Percentiles rank a stretch among this genome's conserved stretches.
phyloP scores from a whole-genome alignment of 2,888 invertebrate genomes.

The Drosophila flavopinicola region DNA sequence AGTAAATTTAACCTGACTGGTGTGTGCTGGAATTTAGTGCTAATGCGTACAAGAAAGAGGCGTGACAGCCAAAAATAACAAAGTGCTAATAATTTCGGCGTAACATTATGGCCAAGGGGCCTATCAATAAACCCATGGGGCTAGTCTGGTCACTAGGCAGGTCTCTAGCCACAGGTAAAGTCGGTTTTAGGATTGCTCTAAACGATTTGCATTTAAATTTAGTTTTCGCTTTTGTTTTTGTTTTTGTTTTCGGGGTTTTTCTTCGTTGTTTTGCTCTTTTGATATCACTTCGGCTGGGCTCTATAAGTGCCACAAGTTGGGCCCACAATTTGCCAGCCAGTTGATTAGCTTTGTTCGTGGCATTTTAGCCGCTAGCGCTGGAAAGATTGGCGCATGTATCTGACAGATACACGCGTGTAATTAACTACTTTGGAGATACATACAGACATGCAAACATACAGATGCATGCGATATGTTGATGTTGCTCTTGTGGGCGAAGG shows the following conservation, averaged over 20 bases:
- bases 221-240: neutral
- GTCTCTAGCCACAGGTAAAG: slow-evolving; percentile 8
- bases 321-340: slow-evolving; percentile 33
- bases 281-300: slow-evolving; percentile 33
- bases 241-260: slow-evolving; percentile 17
- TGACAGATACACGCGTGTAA: slow-evolving; percentile 60
- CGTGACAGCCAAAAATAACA: slow-evolving; percentile 70
- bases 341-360: slow-evolving; percentile 52
- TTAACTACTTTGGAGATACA: slow-evolving; percentile 48
- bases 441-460: slow-evolving; percentile 5
- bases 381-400: slow-evolving; percentile 46
- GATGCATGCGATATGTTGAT: slow-evolving; percentile 10
- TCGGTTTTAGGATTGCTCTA: slow-evolving; percentile 13
- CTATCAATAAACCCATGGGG: slow-evolving; percentile 32
- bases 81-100: slow-evolving; percentile 74
- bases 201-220: slow-evolving; percentile 52
- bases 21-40: slow-evolving; percentile 64
- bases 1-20: slow-evolving; percentile 13
- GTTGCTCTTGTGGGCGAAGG: slow-evolving; percentile 63
- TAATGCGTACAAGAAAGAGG: slow-evolving; percentile 75
- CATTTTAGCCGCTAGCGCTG: slow-evolving; percentile 34
- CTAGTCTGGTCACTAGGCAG: slow-evolving; percentile 4
- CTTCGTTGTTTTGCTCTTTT: slow-evolving; percentile 20
- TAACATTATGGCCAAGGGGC: slow-evolving; percentile 59
- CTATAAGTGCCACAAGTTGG: slow-evolving; percentile 32